phyloP scores from a whole-genome alignment of 2,797 vertebrate genomes.

The Gymnothorax javanicus region DNA sequence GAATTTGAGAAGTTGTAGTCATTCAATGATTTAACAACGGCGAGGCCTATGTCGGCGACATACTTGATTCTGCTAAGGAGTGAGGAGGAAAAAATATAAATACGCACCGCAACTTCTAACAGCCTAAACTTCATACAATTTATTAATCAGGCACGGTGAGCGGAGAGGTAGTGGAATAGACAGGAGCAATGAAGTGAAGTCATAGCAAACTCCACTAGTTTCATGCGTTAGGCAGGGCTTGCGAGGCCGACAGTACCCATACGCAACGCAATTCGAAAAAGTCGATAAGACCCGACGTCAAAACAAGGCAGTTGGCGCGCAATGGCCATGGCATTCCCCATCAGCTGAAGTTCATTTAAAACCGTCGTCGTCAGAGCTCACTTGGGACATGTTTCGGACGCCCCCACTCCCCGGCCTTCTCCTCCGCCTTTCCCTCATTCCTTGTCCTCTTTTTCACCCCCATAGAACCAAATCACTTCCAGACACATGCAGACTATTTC shows the following conservation, averaged over 20 bases:
- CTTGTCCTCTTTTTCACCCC: conserved; percentile 17
- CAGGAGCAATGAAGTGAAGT: no score
- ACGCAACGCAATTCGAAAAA: neutral
- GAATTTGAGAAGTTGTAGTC: neutral
- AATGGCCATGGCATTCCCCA: neutral
- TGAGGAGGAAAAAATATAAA: neutral
- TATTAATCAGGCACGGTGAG: neutral
- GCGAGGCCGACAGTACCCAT: neutral
- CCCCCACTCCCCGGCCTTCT: neutral
- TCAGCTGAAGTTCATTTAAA: conserved; percentile 1
- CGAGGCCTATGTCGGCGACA: neutral
- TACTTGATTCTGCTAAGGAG: neutral
- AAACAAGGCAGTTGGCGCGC: neutral
- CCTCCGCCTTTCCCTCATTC: neutral
- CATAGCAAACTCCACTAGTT: no score
- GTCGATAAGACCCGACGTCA: neutral
- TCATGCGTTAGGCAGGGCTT: neutral
- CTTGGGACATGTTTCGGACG: conserved; percentile 1
- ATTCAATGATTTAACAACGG: neutral
- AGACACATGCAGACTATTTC: conserved; percentile 6
- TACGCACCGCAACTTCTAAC: neutral
- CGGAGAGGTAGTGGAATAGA: no score
- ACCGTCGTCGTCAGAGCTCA: conserved; percentile 3
- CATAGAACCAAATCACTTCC: conserved; percentile 15
- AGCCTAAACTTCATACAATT: neutral